Base-by-base conservation (phyloP, 2,113 vertebrate genomes). In the Tetrao urogallus region DNA sequence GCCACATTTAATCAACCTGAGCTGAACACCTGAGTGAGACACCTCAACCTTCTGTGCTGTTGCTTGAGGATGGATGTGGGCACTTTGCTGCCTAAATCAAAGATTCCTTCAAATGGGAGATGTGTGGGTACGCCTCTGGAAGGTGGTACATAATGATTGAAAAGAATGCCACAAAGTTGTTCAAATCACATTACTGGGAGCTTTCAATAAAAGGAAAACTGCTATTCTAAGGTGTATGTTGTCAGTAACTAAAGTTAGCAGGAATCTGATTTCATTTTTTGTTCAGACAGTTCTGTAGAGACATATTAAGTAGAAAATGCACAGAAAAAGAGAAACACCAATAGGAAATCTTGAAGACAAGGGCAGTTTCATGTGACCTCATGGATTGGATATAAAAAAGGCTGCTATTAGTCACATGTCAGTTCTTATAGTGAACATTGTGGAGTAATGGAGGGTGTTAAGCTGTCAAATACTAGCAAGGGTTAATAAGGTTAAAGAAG, bases 401-500 rank as follows among this genome's bases (percentile, higher is more conserved):
- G 86, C 97, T 95, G 95, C 97, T 97, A 97, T 98, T 98, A 98
- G 98, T 98, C 98, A 97, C 97, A 96, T 93, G 87, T 98, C 97
- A 91, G 96, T 97, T 98, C 97, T 98, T 97, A 93, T 97, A 97
- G 96, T 32, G 92, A 97, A 97, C 94, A 95, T 96, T 97, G 94
- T 83, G 95, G 97, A 97, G 96, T 98, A 98, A 98, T 98, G 97
- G 97, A 97, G 97, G 96, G 97, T 97, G 98, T 98, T 98, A 98
- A 98, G 95, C 97, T 98, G 98, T 98, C 98, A 98, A 97, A 95
- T 97, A 96, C 97, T 95, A 97, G 97, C 97, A 98, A 97, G 97
- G 98, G 98, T 98, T 98, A 98, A 98, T 98, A 98, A 98, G 98
- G 98, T 98, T 98, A 98, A 98, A 95, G 93, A 97, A 97, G 96